Percentiles rank a stretch among this genome's conserved stretches.
phyloP scores from a whole-genome alignment of 1,140 invertebrate species.

The Chironomus striatipennis region DNA sequence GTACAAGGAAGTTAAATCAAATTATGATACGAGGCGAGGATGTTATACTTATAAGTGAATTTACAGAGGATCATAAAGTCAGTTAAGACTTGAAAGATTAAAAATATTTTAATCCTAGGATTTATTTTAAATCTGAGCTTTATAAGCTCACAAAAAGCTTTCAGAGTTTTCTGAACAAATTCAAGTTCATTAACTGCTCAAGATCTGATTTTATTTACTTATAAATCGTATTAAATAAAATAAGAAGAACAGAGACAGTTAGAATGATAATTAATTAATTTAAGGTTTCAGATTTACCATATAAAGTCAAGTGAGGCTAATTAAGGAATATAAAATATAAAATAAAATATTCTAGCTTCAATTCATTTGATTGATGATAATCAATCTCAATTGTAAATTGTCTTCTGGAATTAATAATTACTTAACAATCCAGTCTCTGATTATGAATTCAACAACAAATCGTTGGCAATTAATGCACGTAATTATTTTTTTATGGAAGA shows the following conservation, averaged over 20 bases:
- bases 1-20: slow-evolving; percentile 66
- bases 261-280: neutral
- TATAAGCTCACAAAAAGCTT: too few relatives aligned
- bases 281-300: neutral
- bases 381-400: neutral
- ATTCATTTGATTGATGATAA: neutral
- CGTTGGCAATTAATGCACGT: neutral
- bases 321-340: neutral
- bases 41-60: slow-evolving; percentile 42
- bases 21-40: slow-evolving; percentile 79
- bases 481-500: slow-evolving; percentile 6
- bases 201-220: neutral
- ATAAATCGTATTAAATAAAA: slow-evolving; percentile 8
- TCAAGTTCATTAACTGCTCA: too few relatives aligned
- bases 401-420: neutral
- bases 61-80: neutral
- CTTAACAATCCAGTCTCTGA: neutral
- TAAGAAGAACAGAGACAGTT: neutral
- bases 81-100: neutral
- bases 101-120: neutral
- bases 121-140: neutral
- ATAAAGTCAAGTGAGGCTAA: too few relatives aligned
- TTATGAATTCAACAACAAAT: neutral
- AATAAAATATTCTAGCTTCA: neutral
- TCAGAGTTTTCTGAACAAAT: too few relatives aligned